Conservation (phyloP, 2,888 invertebrate genomes). For the Troides oblongomaculatus region DNA sequence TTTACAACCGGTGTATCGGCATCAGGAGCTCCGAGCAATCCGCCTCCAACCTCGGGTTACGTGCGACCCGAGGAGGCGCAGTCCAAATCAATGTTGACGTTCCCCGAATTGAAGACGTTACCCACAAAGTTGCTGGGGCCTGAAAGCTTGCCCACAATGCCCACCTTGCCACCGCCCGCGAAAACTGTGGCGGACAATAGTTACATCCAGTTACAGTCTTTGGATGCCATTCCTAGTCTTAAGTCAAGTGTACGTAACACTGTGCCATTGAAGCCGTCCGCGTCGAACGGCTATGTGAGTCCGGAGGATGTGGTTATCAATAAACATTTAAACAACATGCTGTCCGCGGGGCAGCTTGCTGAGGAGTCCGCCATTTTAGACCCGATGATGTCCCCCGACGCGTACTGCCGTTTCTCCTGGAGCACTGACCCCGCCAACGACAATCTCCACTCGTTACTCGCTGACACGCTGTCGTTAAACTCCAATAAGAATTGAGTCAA, state of each 20-base stretch:
- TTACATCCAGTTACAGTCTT: conserved; percentile 70
- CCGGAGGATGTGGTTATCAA: conserved; percentile 68
- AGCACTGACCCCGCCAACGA: conserved; percentile 73
- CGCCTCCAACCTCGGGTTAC: conserved; percentile 62
- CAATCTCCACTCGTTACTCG: conserved; percentile 67
- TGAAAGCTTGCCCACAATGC: conserved; percentile 72
- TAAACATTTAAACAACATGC: conserved; percentile 70
- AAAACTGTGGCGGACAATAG: conserved; percentile 63
- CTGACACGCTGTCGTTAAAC: conserved; percentile 59
- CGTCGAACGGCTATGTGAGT: conserved; percentile 66
- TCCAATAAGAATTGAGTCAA: conserved; percentile 61
- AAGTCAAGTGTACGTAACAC: conserved; percentile 55
- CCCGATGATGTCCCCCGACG: conserved; percentile 74
- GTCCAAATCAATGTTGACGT: conserved; percentile 56
- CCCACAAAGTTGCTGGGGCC: conserved; percentile 60
- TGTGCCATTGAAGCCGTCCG: conserved; percentile 57
- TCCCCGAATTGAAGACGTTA: conserved; percentile 58
- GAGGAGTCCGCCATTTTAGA: conserved; percentile 70
- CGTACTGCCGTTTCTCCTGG: conserved; percentile 77
- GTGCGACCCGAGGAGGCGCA: conserved; percentile 64
- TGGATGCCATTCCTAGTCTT: conserved; percentile 67
- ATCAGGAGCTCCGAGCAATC: conserved; percentile 44
- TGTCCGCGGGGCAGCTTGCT: conserved; percentile 55
- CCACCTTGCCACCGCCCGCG: conserved; percentile 63
- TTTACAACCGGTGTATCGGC: conserved; percentile 60